Evolutionary conservation across 2,797 vertebrate species (phyloP).

Genomic region (Natrix natrix): DNA sequence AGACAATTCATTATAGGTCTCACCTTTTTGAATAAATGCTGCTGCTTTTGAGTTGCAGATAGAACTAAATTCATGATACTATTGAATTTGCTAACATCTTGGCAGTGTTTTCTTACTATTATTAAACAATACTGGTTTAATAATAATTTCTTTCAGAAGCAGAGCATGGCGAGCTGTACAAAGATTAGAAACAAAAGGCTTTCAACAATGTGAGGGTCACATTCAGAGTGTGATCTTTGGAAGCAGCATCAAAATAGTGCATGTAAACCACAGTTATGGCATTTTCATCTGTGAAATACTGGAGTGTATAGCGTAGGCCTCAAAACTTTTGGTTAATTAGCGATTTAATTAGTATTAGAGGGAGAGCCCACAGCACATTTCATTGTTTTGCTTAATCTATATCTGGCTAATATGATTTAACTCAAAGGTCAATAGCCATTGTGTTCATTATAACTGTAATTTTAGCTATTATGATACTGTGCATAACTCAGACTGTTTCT

Average conservation of each 20-base stretch:
- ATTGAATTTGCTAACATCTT: background rate
- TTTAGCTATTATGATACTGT: background rate
- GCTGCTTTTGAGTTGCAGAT: background rate
- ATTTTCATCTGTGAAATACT: conserved; percentile 1
- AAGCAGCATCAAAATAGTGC: background rate
- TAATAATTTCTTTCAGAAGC: background rate
- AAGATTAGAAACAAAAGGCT: background rate
- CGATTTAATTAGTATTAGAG: conserved; percentile 5
- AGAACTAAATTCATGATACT: background rate
- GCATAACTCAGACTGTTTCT: background rate
- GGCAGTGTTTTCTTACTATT: background rate
- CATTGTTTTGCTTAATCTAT: background rate
- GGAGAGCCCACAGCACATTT: background rate
- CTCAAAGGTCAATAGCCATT: background rate
- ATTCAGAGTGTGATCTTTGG: background rate
- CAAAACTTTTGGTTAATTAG: conserved; percentile 7
- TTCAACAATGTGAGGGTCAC: background rate
- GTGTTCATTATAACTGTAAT: background rate
- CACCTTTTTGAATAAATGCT: background rate
- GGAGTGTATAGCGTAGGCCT: background rate
- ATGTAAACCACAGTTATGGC: background rate
- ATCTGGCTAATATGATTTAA: background rate
- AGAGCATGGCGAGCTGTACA: background rate
- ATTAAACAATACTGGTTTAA: background rate
- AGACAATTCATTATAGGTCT: background rate